Evolutionary conservation across 2,113 vertebrate genomes (phyloP).

Genomic region (Bubo scandiacus): DNA sequence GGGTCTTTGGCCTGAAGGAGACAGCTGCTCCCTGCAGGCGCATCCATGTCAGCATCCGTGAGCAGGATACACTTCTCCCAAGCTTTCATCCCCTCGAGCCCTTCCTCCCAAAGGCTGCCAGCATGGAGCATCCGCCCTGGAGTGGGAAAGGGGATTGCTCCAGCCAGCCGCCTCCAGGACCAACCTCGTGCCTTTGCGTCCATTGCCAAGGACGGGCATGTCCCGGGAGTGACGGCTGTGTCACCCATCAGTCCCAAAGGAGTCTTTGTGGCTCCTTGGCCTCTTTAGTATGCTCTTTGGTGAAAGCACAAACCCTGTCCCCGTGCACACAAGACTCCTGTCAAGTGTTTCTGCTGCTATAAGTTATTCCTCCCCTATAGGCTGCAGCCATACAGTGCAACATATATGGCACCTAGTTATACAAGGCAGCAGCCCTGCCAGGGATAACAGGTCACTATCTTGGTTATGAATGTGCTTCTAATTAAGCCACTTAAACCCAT

Average conservation of each 20-base stretch:
- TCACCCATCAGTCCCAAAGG: not conserved
- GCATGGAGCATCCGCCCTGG: not conserved
- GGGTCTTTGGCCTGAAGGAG: not conserved
- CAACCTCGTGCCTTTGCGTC: not conserved
- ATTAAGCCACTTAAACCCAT: not conserved
- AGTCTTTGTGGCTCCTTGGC: not conserved
- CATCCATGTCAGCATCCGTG: rapidly evolving
- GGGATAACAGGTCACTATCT: not conserved
- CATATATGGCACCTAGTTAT: not conserved
- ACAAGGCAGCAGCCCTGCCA: not conserved
- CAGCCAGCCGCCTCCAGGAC: not conserved
- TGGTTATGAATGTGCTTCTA: not conserved
- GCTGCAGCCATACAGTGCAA: not conserved
- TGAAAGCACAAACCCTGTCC: not conserved
- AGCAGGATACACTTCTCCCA: not conserved
- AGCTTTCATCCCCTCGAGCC: not conserved
- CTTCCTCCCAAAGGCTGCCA: not conserved
- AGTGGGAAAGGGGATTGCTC: not conserved
- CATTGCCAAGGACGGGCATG: not conserved
- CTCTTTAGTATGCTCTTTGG: not conserved
- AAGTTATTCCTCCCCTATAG: not conserved
- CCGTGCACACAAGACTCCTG: not conserved
- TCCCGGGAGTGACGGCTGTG: rapidly evolving
- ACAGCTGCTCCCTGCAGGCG: rapidly evolving
- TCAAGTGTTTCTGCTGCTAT: not conserved